Conservation (phyloP, 2,113 vertebrate species). For the Turdus rufiventris region DNA sequence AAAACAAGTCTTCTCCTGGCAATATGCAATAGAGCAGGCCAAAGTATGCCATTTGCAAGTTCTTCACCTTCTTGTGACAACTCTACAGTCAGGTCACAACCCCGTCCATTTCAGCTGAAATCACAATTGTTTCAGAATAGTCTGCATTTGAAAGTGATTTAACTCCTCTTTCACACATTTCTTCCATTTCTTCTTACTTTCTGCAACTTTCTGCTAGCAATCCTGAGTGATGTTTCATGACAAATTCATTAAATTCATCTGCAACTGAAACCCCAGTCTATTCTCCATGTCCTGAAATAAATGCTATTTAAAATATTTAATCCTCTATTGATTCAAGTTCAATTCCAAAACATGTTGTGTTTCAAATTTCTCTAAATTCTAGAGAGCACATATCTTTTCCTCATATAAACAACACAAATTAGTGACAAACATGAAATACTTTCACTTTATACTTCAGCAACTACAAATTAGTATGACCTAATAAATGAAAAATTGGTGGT, state of each 20-base stretch:
- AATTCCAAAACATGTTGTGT: background rate
- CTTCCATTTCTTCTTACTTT: background rate
- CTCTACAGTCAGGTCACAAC: background rate
- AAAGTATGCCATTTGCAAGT: background rate
- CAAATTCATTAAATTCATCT: background rate
- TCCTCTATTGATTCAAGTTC: background rate
- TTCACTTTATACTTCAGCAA: background rate
- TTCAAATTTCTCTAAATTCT: background rate
- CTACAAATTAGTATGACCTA: background rate
- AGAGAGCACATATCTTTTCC: background rate
- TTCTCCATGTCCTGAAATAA: background rate
- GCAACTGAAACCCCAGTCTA: background rate
- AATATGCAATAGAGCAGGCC: background rate
- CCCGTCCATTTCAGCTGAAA: background rate
- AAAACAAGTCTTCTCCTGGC: background rate
- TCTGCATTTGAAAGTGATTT: background rate
- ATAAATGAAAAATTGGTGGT: background rate
- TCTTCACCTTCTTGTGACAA: background rate
- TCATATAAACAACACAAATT: background rate
- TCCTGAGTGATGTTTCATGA: background rate
- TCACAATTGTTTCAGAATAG: background rate
- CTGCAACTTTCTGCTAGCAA: background rate
- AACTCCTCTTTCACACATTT: background rate
- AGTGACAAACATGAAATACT: background rate
- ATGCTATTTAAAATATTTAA: background rate